Percentiles rank a stretch among this genome's conserved stretches.
Conservation (phyloP, 2,113 vertebrate genomes). For the Otis tarda region DNA sequence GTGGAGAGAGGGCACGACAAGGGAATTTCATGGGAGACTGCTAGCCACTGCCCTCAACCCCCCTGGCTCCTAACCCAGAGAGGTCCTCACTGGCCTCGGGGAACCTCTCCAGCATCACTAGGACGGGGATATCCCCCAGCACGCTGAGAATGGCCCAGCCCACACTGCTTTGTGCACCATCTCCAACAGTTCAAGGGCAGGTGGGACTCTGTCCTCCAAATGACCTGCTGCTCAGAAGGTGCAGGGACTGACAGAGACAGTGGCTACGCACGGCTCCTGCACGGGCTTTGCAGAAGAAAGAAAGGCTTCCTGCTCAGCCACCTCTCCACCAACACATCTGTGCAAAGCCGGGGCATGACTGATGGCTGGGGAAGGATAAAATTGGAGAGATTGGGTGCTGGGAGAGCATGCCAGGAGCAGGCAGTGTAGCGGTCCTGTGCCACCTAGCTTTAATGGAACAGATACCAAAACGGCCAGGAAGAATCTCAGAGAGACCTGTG, state of each 20-base stretch:
- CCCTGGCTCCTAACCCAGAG: not conserved
- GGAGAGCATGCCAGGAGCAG: not conserved
- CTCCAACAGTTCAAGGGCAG: not conserved
- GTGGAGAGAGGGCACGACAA: constrained; percentile 64
- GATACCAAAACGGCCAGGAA: not conserved
- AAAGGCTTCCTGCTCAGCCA: not conserved
- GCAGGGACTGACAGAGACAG: not conserved
- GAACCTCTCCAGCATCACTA: not conserved
- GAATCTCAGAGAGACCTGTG: not conserved
- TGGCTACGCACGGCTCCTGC: not conserved
- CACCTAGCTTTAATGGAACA: not conserved
- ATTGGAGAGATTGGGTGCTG: not conserved
- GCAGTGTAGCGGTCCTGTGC: not conserved
- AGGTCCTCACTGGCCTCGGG: not conserved
- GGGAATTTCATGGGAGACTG: constrained; percentile 36
- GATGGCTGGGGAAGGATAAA: not conserved
- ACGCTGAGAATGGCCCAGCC: not conserved
- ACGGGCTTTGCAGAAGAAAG: not conserved
- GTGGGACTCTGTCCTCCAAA: not conserved
- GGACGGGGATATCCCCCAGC: not conserved
- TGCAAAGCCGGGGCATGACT: not conserved
- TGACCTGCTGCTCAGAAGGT: not conserved
- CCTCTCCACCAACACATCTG: not conserved
- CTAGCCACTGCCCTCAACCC: constrained; percentile 12
- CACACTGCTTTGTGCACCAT: rapidly evolving